Base-by-base conservation (phyloP, 1,140 invertebrate species). In the Tetragnatha versicolor region DNA sequence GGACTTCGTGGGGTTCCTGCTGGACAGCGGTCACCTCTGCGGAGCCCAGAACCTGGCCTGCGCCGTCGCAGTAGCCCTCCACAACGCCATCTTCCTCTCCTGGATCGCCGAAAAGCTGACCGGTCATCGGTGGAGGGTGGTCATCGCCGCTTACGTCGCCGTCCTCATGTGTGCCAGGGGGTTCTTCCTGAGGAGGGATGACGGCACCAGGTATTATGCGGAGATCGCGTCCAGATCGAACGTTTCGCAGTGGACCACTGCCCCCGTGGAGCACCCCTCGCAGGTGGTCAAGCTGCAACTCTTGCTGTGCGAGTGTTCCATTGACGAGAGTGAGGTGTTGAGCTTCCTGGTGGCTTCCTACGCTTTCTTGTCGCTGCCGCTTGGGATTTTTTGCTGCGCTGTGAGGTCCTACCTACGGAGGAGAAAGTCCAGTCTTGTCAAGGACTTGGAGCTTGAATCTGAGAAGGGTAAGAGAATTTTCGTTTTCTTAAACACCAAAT, bases 11-110 rank as follows among this genome's bases (percentile, higher is more conserved):
- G 61, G 25, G 25, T 47, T 33, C 6, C 47, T 61, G 55, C 29
- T 73, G 33, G 70, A 73, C 29, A 61, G 25, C n/a, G 70, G 70
- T 12, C 61, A 73, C n/a, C 25, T 73, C 1, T 73, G 70, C 20
- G 45, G 25, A 42, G 35, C 51, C 2, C 70, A 73, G 25, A 73
- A 73, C 14, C 47, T 45, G 31, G 55, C 51, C 3, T 73, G 55
- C 20, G 49, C 61, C n/a, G 47, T 73, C 14, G 55, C 70, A 2
- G 55, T 47, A 42, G 55, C 55, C 14, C 55, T 73, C 17, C 70
- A 73, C 22, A 73, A n/a, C 27, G 25, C 61, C 3, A 45, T 73
- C 7, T 61, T 73, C 10, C 37, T 73, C 12, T 47, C 27, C 9
- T 73, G 70, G 70, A 73, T 73, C 12, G 35, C 33, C 1, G 27